Evolutionary conservation across 2,113 vertebrate genomes (phyloP).

Genomic region (Clarias batrachus): DNA sequence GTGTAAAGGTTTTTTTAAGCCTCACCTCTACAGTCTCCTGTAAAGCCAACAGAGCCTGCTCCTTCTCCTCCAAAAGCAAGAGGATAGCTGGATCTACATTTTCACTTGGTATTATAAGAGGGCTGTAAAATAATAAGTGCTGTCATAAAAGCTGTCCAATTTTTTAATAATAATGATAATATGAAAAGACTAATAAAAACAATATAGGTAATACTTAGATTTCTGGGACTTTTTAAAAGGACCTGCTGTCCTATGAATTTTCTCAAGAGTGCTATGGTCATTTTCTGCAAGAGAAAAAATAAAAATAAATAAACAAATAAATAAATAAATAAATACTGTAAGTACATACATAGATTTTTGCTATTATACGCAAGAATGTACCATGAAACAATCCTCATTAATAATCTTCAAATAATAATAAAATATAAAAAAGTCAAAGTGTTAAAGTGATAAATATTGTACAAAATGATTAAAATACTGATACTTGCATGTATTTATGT

Average conservation of each 20-base stretch:
- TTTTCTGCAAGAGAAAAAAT: slow-evolving; percentile 35
- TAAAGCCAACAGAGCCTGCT: slow-evolving; percentile 68
- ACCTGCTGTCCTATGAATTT: neutral
- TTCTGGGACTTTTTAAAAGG: slow-evolving; percentile 36
- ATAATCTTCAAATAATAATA: neutral
- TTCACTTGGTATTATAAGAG: slow-evolving; percentile 42
- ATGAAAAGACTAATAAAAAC: neutral
- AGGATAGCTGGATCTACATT: slow-evolving; percentile 64
- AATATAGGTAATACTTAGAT: slow-evolving; percentile 11
- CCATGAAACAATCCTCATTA: neutral
- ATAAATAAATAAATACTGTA: no score
- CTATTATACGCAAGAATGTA: neutral
- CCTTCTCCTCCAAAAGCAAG: slow-evolving; percentile 73
- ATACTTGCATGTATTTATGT: neutral
- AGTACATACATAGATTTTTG: neutral
- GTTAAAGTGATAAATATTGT: neutral
- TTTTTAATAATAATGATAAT: neutral
- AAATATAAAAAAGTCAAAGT: neutral
- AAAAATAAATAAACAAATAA: no score
- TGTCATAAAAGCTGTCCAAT: neutral
- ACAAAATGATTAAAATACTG: neutral
- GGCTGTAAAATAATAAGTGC: slow-evolving; percentile 15
- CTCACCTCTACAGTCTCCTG: slow-evolving; percentile 76
- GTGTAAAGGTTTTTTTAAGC: slow-evolving; percentile 6
- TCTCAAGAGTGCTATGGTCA: neutral